Base-by-base conservation (phyloP, 2,113 vertebrate genomes). In the Kryptolebias marmoratus region DNA sequence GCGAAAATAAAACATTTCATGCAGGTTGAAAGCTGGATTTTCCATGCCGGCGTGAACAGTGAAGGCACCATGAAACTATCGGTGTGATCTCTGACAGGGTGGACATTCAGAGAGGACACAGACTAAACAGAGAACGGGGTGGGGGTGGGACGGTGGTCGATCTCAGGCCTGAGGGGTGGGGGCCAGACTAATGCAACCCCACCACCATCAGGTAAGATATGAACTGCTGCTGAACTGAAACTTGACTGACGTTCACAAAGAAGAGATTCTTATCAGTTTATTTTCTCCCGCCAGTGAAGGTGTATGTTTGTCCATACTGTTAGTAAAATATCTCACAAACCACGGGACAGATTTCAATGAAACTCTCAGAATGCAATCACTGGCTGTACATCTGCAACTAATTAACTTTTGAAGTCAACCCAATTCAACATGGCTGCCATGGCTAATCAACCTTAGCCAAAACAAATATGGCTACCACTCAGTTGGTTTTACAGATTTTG, bases 131-230 rank as follows among this genome's bases (percentile, higher is more conserved):
- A 42, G 4, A 10, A 42, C 44, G 31, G 58, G 52, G 22, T 71
- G 81, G 72, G 69, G 73, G 73, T 42, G 49, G 81, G 27, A 50
- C 28, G 27, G 11, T 36, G 30, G 55, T 11, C 32, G 18, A 59
- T 67, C 36, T 11, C 36, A 54, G 75, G 75, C 82, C 84, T 31
- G 42, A 42, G 7, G 67, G 84, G 75, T 63, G 57, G 5, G 39
- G 5, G 39, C 10, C 48, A 45, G 64, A 61, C 59, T 80, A 71
- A 74, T 82, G 63, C 71, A 77, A 65, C 75, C 75, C 72, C 79
- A 66, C 55, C 63, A 49, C 45, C 52, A 60, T 75, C 75, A 87
- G 78, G 79, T 84, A 64, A 90, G 78, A 76, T 85, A 88, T 87
- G 82, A 32, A 36, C 36, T 36, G 36, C 36, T 36, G 3, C 7